Evolutionary conservation across 2,113 vertebrate species (phyloP).

Genomic region (Caranx melampygus): DNA sequence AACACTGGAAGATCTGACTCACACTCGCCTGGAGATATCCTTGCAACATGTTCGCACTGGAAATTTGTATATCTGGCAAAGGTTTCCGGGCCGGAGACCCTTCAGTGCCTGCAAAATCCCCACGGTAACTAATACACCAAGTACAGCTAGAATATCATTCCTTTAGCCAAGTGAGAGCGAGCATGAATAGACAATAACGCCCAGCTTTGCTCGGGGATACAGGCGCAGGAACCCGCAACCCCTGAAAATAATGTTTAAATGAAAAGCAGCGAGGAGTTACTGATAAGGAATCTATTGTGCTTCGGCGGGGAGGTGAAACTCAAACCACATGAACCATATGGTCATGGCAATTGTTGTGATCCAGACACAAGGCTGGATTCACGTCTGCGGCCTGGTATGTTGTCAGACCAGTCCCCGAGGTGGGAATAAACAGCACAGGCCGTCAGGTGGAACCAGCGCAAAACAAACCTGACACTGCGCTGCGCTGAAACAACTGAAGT

Average conservation of each 20-base stretch:
- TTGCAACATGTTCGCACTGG: conserved; percentile 54
- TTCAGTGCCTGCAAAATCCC: conserved; percentile 44
- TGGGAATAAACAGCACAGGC: conserved; percentile 19
- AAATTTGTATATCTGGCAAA: conserved; percentile 45
- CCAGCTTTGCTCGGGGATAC: neutral
- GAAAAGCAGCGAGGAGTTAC: conserved; percentile 28
- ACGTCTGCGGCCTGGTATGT: conserved; percentile 55
- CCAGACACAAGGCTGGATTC: conserved; percentile 34
- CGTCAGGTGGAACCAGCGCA: conserved; percentile 43
- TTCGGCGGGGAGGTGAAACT: conserved; percentile 36
- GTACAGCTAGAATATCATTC: conserved; percentile 35
- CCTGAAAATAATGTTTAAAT: conserved; percentile 18
- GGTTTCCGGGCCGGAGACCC: conserved; percentile 46
- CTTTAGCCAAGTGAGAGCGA: conserved; percentile 31
- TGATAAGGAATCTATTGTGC: conserved; percentile 54
- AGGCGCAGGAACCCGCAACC: neutral
- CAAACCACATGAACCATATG: conserved; percentile 19
- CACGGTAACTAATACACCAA: conserved; percentile 52
- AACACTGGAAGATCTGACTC: conserved; percentile 73
- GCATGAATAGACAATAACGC: conserved; percentile 35
- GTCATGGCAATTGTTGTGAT: conserved; percentile 28
- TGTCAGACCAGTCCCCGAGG: conserved; percentile 54
- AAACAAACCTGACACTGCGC: conserved; percentile 35
- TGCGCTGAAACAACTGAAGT: conserved; percentile 6
- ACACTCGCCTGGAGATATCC: conserved; percentile 63